Conservation (phyloP, 2,888 invertebrate genomes). For the Platynereis dumerilii region DNA sequence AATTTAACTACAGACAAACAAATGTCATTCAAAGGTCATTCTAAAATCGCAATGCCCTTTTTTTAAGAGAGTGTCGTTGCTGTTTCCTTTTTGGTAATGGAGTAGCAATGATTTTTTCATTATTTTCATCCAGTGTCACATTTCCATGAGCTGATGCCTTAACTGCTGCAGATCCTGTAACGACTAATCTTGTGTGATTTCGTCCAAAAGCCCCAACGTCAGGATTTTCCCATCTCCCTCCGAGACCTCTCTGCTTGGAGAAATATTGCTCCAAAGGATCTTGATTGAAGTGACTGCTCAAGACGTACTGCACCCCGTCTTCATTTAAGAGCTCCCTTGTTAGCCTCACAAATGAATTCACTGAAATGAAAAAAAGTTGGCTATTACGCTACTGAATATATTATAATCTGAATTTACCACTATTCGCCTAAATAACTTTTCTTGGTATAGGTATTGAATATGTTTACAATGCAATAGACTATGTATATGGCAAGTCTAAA, state of each 20-base stretch:
- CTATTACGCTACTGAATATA: too few relatives aligned
- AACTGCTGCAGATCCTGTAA: not conserved
- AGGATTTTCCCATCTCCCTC: constrained; percentile 3
- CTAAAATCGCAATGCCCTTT: too few relatives aligned
- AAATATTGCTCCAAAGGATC: constrained; percentile 6
- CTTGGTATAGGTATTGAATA: too few relatives aligned
- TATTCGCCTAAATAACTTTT: too few relatives aligned
- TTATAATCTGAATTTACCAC: too few relatives aligned
- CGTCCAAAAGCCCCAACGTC: not conserved
- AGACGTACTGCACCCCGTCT: not conserved
- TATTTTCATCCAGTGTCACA: not conserved
- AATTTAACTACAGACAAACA: too few relatives aligned
- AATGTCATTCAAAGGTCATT: too few relatives aligned
- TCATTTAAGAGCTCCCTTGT: not conserved
- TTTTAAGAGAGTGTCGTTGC: too few relatives aligned
- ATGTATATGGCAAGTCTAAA: too few relatives aligned
- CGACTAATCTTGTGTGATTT: not conserved
- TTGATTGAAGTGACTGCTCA: not conserved
- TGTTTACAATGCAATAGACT: too few relatives aligned
- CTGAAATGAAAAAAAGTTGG: not conserved
- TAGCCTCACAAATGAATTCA: not conserved
- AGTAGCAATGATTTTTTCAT: not conserved
- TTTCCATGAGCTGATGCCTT: not conserved
- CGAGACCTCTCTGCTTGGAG: not conserved
- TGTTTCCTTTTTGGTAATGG: too few relatives aligned